A percentile compares a stretch with the other conserved stretches of the same genome.
phyloP scores from a whole-genome alignment of 2,113 vertebrate species.

The Macroglossus sobrinus region DNA sequence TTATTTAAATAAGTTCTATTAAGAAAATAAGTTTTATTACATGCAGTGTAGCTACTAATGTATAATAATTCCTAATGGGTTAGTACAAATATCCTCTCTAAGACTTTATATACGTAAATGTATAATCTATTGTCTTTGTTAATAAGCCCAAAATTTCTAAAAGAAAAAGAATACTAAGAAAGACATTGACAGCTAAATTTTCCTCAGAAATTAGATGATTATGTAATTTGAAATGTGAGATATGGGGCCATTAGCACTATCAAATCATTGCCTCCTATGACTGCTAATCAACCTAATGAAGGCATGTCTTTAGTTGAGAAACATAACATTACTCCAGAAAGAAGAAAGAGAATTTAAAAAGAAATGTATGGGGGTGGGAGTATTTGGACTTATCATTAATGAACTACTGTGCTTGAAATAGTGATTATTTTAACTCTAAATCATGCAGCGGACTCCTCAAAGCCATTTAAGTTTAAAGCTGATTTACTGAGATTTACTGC shows the following conservation, averaged over 20 bases:
- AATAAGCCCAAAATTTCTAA: neutral
- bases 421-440: slow-evolving; percentile 33
- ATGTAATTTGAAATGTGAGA: neutral
- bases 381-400: slow-evolving; percentile 18
- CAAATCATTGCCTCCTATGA: neutral
- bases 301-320: neutral
- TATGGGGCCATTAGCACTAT: neutral
- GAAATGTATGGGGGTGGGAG: neutral
- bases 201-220: slow-evolving; percentile 44
- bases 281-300: slow-evolving; percentile 50
- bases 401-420: neutral
- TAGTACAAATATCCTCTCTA: slow-evolving; percentile 1
- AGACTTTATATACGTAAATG: neutral
- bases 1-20: neutral
- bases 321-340: slow-evolving; percentile 19
- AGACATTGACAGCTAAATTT: slow-evolving; percentile 22
- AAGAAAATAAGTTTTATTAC: neutral
- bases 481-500: neutral
- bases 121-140: slow-evolving; percentile 32
- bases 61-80: neutral
- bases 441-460: neutral
- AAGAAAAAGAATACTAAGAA: slow-evolving; percentile 33
- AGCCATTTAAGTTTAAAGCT: slow-evolving; percentile 18
- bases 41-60: neutral
- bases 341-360: neutral